These are phyloP conservation scores for Autographa pulchrina DNA, from an alignment of 2,888 invertebrate species.

Conservation along the genomic window DNA sequence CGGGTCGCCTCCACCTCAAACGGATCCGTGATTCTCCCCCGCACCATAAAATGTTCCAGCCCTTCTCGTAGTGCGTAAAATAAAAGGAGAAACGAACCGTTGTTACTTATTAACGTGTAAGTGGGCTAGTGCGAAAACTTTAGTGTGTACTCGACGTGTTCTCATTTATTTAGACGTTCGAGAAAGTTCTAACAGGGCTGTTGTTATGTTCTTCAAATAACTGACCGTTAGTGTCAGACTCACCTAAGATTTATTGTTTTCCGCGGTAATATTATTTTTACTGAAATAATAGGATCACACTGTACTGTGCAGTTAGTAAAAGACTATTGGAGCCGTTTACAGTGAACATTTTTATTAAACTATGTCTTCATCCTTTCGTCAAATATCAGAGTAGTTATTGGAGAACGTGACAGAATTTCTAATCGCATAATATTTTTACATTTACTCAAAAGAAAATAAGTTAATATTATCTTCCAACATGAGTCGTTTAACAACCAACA, in stretches of 20 bases:
- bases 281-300: neutral
- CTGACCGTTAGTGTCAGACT: slow-evolving; percentile 15
- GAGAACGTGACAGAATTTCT: neutral
- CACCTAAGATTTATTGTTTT: slow-evolving; percentile 10
- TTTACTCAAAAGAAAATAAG: neutral
- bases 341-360: no score
- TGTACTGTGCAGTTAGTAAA: no score
- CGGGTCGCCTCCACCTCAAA: slow-evolving; percentile 63
- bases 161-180: slow-evolving; percentile 42
- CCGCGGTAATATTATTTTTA: neutral
- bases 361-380: no score
- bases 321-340: no score
- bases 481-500: slow-evolving; percentile 10
- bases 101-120: slow-evolving; percentile 59
- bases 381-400: neutral
- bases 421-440: neutral
- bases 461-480: slow-evolving; percentile 16
- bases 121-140: slow-evolving; percentile 42
- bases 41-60: slow-evolving; percentile 67
- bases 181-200: slow-evolving; percentile 20
- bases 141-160: slow-evolving; percentile 25
- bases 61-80: slow-evolving; percentile 58
- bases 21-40: slow-evolving; percentile 56
- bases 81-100: slow-evolving; percentile 56
- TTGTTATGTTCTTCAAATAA: slow-evolving; percentile 26